Evolutionary conservation across 92 coral and sea anemone genomes (phyloP).

Genomic region (Ricordea florida): DNA sequence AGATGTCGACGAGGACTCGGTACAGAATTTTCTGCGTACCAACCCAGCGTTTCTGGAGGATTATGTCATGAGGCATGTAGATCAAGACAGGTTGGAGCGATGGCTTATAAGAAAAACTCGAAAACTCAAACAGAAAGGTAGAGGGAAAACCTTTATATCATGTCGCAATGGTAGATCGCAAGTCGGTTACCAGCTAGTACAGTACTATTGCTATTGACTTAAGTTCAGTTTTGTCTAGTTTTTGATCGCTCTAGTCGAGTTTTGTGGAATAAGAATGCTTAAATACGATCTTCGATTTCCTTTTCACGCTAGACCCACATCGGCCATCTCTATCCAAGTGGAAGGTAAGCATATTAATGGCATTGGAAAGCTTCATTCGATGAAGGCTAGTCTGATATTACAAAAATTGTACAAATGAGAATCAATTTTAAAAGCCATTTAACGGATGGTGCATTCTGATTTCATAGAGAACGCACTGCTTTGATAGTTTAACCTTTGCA

Average conservation of each 20-base stretch:
- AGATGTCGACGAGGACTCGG: constrained; percentile 83
- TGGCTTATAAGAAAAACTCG: constrained; percentile 95
- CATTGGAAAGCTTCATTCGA: too few species aligned
- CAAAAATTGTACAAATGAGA: too few species aligned
- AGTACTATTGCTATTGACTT: too few species aligned
- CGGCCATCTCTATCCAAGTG: constrained; percentile 94
- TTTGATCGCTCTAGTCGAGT: neutral
- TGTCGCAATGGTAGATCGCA: too few species aligned
- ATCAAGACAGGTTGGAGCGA: constrained; percentile 88
- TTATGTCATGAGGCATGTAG: constrained; percentile 89
- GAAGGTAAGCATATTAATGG: constrained; percentile 66
- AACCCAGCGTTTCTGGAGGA: constrained; percentile 93
- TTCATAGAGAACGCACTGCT: too few species aligned
- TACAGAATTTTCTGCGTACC: constrained; percentile 72
- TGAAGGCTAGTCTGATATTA: too few species aligned
- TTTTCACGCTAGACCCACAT: constrained; percentile 27
- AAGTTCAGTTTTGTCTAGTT: too few species aligned
- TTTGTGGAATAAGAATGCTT: neutral
- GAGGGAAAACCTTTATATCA: constrained; percentile 40
- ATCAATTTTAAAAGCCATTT: too few species aligned
- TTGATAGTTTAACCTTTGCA: too few species aligned
- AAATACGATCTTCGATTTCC: neutral
- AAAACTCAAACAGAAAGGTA: constrained; percentile 78
- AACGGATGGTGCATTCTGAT: too few species aligned
- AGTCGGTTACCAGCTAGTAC: too few species aligned